phyloP scores from a whole-genome alignment of 2,888 invertebrate genomes.

The Horisme vitalbata region DNA sequence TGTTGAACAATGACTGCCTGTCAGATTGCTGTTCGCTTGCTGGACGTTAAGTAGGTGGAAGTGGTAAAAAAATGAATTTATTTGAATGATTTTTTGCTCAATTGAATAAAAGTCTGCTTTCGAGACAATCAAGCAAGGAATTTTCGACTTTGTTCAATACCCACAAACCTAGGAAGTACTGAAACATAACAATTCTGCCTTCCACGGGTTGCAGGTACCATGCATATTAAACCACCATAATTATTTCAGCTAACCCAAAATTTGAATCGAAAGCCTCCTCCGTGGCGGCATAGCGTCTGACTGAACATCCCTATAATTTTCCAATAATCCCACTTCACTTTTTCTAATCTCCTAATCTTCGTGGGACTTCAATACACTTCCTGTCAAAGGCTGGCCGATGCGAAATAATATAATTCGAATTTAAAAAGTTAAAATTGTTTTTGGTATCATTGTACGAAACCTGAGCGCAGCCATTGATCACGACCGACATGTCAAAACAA shows the following conservation, averaged over 20 bases:
- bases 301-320: constrained; percentile 66
- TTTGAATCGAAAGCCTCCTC: constrained; percentile 40
- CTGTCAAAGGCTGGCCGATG: constrained; percentile 64
- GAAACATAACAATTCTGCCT: too few species aligned
- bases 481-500: constrained; percentile 70
- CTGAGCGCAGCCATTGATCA: constrained; percentile 52
- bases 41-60: constrained; percentile 36
- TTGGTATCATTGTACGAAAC: constrained; percentile 66
- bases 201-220: constrained; percentile 2
- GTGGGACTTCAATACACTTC: constrained; percentile 76
- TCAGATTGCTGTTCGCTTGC: constrained; percentile 42
- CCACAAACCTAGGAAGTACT: too few species aligned
- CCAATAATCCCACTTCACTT: constrained; percentile 75
- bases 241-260: constrained; percentile 54
- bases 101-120: too few species aligned
- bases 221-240: constrained; percentile 41
- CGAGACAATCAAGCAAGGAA: too few species aligned
- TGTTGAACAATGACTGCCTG: constrained; percentile 60
- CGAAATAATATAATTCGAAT: constrained; percentile 38
- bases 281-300: constrained; percentile 49
- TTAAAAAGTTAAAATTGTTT: constrained; percentile 62
- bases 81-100: constrained; percentile 8
- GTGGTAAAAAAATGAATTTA: constrained; percentile 19
- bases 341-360: constrained; percentile 68
- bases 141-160: too few species aligned